phyloP scores from a whole-genome alignment of 2,113 vertebrate genomes.

The Ahaetulla prasina region DNA sequence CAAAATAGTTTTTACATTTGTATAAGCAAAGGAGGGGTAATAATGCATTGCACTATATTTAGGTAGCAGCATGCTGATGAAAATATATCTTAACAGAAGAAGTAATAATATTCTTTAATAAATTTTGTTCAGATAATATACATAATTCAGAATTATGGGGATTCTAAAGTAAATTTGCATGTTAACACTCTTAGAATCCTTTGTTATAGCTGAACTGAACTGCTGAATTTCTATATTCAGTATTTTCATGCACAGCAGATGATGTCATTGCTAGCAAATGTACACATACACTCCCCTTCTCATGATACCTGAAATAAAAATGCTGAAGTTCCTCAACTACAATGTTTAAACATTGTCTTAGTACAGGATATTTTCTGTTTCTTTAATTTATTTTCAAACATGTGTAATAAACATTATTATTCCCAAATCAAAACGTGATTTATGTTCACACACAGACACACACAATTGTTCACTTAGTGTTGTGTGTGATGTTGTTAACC shows the following conservation, averaged over 20 bases:
- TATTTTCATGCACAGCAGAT: slow-evolving; percentile 27
- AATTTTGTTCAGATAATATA: neutral
- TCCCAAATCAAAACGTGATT: slow-evolving; percentile 18
- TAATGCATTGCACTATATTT: neutral
- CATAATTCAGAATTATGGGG: neutral
- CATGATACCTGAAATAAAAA: slow-evolving; percentile 32
- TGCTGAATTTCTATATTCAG: slow-evolving; percentile 15
- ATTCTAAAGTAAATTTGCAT: neutral
- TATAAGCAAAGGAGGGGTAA: neutral
- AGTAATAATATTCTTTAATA: accelerated
- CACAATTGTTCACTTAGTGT: slow-evolving; percentile 11
- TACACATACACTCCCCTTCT: slow-evolving; percentile 57
- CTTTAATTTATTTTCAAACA: neutral
- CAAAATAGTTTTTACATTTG: neutral
- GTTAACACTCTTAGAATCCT: slow-evolving; percentile 2
- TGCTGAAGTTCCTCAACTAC: slow-evolving; percentile 38
- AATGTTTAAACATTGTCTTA: neutral
- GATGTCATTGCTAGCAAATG: slow-evolving; percentile 47
- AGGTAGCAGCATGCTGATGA: neutral
- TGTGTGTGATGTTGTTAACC: slow-evolving; percentile 14
- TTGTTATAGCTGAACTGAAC: neutral
- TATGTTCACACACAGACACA: slow-evolving; percentile 13
- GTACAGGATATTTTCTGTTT: neutral
- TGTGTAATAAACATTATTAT: neutral
- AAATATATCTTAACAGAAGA: neutral